A percentile compares a stretch with the other conserved stretches of the same genome.
Evolutionary conservation across 2,113 vertebrate genomes (phyloP).

Genomic region (Amphilophus citrinellus): DNA sequence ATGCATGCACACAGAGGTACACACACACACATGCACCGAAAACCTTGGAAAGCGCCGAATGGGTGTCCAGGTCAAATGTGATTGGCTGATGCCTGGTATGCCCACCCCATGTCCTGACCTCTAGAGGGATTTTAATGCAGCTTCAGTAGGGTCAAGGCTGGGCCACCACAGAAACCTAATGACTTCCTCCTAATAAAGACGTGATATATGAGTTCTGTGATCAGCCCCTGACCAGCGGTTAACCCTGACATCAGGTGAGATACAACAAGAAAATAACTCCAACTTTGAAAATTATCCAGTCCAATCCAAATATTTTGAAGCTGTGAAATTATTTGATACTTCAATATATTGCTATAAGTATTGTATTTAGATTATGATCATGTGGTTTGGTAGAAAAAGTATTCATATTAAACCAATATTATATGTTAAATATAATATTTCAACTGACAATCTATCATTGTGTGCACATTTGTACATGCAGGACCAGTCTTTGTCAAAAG

Average conservation of each 20-base stretch:
- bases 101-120: conserved; percentile 67
- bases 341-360: neutral
- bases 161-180: conserved; percentile 77
- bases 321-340: too few relatives aligned
- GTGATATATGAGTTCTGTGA: conserved; percentile 79
- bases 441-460: too few relatives aligned
- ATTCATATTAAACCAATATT: too few relatives aligned
- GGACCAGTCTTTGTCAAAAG: too few relatives aligned
- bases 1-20: conserved; percentile 13
- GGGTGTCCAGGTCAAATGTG: conserved; percentile 16
- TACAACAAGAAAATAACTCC: neutral
- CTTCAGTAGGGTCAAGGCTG: conserved; percentile 79
- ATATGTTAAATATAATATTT: too few relatives aligned
- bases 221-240: conserved; percentile 70
- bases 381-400: too few relatives aligned
- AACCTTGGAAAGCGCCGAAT: conserved; percentile 20
- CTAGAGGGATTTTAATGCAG: conserved; percentile 73
- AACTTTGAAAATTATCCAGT: too few relatives aligned
- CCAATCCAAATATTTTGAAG: neutral
- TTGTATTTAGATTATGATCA: neutral
- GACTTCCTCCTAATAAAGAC: conserved; percentile 85
- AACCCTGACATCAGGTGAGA: conserved; percentile 48
- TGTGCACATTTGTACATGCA: too few relatives aligned
- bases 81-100: conserved; percentile 46
- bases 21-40: neutral